Evolutionary conservation across 2,888 invertebrate species (phyloP).

Genomic region (Pyrrhosoma nymphula): DNA sequence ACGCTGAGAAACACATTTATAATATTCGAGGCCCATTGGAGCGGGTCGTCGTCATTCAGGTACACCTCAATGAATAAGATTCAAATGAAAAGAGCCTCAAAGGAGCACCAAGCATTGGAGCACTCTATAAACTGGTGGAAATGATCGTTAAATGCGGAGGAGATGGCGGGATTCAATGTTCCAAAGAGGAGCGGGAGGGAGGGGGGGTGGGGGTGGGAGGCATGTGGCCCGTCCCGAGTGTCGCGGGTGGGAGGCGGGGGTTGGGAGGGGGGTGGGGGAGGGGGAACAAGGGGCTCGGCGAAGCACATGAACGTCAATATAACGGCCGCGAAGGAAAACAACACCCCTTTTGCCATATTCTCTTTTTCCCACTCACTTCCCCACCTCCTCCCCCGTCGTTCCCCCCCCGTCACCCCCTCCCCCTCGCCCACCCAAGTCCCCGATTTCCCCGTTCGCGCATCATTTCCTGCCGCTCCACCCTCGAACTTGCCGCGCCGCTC

Average conservation of each 20-base stretch:
- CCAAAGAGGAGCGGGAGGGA: background rate
- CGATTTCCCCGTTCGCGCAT: constrained; percentile 32
- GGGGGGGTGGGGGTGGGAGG: too few species aligned
- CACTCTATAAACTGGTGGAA: background rate
- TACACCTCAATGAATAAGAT: too few species aligned
- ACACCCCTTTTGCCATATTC: background rate
- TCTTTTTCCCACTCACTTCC: background rate
- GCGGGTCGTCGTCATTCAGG: too few species aligned
- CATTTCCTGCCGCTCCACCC: background rate
- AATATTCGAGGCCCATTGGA: too few species aligned
- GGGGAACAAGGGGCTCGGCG: background rate
- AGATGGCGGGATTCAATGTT: background rate
- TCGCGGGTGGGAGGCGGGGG: background rate
- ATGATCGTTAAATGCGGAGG: constrained; percentile 44
- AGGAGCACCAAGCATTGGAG: background rate
- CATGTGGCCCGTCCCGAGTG: background rate
- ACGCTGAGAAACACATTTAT: too few species aligned
- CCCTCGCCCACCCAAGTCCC: background rate
- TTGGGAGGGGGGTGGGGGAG: background rate
- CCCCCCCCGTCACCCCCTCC: too few species aligned
- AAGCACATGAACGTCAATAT: constrained; percentile 51
- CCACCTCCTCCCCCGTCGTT: too few species aligned
- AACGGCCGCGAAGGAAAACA: constrained; percentile 55
- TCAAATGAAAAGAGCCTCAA: background rate
- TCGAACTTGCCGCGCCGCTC: background rate